These are phyloP conservation scores for Colletes latitarsis DNA, from an alignment of 1,140 invertebrate species.

Conservation along the genomic window DNA sequence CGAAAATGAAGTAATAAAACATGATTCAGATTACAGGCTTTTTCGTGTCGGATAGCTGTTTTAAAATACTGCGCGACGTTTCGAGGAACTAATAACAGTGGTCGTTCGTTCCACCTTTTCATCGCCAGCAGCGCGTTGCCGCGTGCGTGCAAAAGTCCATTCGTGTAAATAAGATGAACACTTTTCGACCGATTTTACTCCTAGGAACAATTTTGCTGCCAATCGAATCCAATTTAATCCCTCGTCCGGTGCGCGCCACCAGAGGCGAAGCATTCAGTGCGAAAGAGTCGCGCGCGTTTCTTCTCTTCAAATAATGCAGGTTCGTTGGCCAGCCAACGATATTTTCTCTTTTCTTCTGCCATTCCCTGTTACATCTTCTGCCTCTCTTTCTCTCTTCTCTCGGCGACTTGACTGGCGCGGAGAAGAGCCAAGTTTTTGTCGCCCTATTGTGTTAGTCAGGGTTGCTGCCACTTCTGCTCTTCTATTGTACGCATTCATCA, in stretches of 20 bases:
- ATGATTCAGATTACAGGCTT: too few species aligned
- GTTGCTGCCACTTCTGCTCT: slow-evolving; percentile 70
- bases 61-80: background rate
- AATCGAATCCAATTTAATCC: slow-evolving; percentile 62
- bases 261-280: slow-evolving; percentile 40
- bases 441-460: slow-evolving; percentile 73
- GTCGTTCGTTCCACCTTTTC: slow-evolving; percentile 52
- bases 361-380: slow-evolving; percentile 34
- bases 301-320: slow-evolving; percentile 65
- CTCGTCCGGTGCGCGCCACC: background rate
- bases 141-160: slow-evolving; percentile 57
- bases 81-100: slow-evolving; percentile 57
- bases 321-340: slow-evolving; percentile 56
- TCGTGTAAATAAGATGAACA: slow-evolving; percentile 50
- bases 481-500: slow-evolving; percentile 79
- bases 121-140: slow-evolving; percentile 49
- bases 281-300: slow-evolving; percentile 59
- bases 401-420: slow-evolving; percentile 67
- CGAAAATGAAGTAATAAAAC: too few species aligned
- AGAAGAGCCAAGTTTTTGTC: slow-evolving; percentile 76
- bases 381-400: slow-evolving; percentile 37
- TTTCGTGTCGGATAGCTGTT: too few species aligned
- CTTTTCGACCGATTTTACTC: slow-evolving; percentile 47
- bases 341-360: slow-evolving; percentile 16
- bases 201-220: slow-evolving; percentile 56